phyloP scores from a whole-genome alignment of 2,113 vertebrate species.

The Caloenas nicobarica region DNA sequence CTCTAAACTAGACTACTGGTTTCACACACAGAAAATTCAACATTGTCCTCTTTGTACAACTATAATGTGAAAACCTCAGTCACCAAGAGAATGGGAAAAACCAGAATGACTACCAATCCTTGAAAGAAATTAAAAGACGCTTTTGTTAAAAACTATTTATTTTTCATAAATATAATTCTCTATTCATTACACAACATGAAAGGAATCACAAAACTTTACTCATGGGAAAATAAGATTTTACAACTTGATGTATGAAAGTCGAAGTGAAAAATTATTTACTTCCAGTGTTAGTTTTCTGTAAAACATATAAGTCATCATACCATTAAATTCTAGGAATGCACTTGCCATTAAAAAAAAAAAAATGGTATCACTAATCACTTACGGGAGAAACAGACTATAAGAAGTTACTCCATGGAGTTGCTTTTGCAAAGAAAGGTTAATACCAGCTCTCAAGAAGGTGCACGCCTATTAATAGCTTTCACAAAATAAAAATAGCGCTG shows the following conservation, averaged over 20 bases:
- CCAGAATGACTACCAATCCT: neutral
- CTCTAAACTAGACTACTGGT: neutral
- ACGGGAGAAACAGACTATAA: neutral
- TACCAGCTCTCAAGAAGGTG: constrained; percentile 25
- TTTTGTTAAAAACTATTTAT: neutral
- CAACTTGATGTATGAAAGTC: neutral
- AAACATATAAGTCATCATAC: neutral
- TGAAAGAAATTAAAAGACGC: neutral
- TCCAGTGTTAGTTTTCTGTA: constrained; percentile 15
- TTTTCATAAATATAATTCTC: constrained; percentile 33
- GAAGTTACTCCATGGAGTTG: neutral
- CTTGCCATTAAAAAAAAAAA: neutral
- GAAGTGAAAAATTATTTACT: neutral
- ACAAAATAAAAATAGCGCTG: constrained; percentile 44
- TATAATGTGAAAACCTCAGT: neutral
- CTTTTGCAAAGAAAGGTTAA: constrained; percentile 46
- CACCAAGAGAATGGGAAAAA: neutral
- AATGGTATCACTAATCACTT: neutral
- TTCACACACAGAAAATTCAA: neutral
- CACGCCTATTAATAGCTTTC: constrained; percentile 49
- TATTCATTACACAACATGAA: neutral
- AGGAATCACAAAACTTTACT: neutral
- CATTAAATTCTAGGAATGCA: neutral
- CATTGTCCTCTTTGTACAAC: neutral
- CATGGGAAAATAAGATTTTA: neutral